These are phyloP conservation scores for Lepilemur ruficaudatus DNA, from an alignment of 2,797 vertebrate species.

Conservation along the genomic window DNA sequence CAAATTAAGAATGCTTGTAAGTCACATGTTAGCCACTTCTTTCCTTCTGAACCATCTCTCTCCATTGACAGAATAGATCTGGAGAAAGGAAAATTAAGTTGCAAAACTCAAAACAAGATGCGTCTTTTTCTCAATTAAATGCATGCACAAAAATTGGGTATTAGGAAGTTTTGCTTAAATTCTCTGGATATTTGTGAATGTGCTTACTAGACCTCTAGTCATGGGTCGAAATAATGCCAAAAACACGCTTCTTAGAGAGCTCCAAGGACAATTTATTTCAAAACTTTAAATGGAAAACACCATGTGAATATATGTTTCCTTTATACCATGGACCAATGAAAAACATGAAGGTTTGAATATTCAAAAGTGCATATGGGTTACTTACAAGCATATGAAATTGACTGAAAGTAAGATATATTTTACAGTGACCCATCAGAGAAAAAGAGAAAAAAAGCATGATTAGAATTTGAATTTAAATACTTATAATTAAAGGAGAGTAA, in stretches of 20 bases:
- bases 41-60: neutral
- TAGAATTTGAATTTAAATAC: neutral
- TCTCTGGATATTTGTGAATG: neutral
- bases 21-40: neutral
- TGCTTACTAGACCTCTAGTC: neutral
- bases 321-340: constrained; percentile 30
- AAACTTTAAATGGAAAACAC: neutral
- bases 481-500: neutral
- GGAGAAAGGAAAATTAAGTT: neutral
- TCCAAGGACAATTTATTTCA: neutral
- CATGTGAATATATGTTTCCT: neutral
- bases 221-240: neutral
- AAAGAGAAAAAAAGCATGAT: neutral
- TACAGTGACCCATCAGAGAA: neutral
- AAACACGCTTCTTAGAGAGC: neutral
- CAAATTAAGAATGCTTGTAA: neutral
- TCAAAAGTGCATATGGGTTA: neutral
- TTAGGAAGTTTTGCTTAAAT: neutral
- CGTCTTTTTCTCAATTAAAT: neutral
- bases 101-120: neutral
- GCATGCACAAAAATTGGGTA: neutral
- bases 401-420: neutral
- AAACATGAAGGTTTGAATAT: neutral
- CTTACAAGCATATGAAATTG: neutral
- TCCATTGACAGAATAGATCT: neutral